Evolutionary conservation across 2,888 invertebrate genomes (phyloP), one percentile per base, ranked within the genome.

Genomic region (Leistus spinibarbis): DNA sequence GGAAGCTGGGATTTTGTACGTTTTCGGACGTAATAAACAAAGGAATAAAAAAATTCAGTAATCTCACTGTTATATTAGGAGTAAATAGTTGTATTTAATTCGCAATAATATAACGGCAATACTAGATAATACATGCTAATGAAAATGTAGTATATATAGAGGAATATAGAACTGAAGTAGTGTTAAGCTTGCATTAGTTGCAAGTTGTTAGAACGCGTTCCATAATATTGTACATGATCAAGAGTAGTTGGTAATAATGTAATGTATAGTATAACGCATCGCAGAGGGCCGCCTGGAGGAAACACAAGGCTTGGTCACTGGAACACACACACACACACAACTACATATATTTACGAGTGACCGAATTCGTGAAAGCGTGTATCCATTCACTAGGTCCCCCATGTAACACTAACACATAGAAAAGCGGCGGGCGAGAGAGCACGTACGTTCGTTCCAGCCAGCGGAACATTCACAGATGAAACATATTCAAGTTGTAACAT

Each of bases 401-500:
- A 40, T 40, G 40, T 40, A 20, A 20, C 17, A 57, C 19, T 20
- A 20, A 17, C 17, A 17, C 57, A 57, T 17, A 10, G 20, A 20
- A 57, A 20, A 57, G 20, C 60, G 20, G 19, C 63, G 63, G n/a
- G 5, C 40, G 13, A 40, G 13, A 40, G 40, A 40, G 40, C n/a
- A 60, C 60, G 60, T 22, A 22, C 19, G 17, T 22, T 19, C 63
- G 62, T 54, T 60, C 79, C 78, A 77, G 76, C 78, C 79, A 79
- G 79, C 79, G 78, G 78, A 81, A 80, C 80, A 79, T 78, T 79
- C 79, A 78, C 79, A 74, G 73, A 73, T 73, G 73, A 67, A 69
- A 69, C 75, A 78, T 80, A 80, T 80, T 79, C 80, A 78, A 77
- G 77, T 80, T 78, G 80, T 81, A 81, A 81, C 82, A 82, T 79